A percentile compares a stretch with the other conserved stretches of the same genome.
These are phyloP conservation scores for Forbesichthys agassizii DNA, from an alignment of 2,113 vertebrate species.

Conservation along the genomic window DNA sequence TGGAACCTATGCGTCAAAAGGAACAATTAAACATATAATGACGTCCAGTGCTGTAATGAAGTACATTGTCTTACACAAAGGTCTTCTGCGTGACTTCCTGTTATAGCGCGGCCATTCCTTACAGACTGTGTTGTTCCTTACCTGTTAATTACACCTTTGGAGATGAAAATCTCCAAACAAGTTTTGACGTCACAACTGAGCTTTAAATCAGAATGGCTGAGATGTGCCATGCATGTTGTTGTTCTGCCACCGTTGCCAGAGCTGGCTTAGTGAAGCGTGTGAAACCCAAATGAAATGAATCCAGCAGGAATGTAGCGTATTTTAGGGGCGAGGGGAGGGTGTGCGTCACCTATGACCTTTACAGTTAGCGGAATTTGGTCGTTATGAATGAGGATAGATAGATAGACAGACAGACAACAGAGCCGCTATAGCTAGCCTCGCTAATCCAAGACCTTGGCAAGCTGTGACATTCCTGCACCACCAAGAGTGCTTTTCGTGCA, in stretches of 20 bases:
- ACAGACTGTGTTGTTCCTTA: slow-evolving; percentile 1
- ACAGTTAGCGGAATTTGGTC: slow-evolving; percentile 45
- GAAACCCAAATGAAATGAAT: slow-evolving; percentile 51
- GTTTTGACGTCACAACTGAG: not conserved
- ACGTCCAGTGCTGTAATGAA: slow-evolving; percentile 42
- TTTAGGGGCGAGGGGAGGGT: slow-evolving; percentile 18
- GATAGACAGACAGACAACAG: slow-evolving; percentile 12
- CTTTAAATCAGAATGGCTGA: slow-evolving; percentile 8
- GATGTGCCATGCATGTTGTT: slow-evolving; percentile 23
- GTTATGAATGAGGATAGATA: slow-evolving; percentile 43
- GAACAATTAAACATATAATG: slow-evolving; percentile 47
- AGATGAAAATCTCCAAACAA: not conserved
- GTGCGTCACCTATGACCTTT: slow-evolving; percentile 54
- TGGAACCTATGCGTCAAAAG: slow-evolving; percentile 51
- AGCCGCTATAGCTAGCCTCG: not conserved
- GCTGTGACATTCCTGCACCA: slow-evolving; percentile 61
- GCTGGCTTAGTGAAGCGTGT: slow-evolving; percentile 27
- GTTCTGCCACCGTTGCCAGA: slow-evolving; percentile 30
- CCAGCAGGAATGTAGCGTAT: slow-evolving; percentile 42
- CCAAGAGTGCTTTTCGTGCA: slow-evolving; percentile 41
- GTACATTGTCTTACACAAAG: slow-evolving; percentile 41
- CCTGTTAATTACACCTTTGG: not conserved
- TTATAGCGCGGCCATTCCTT: slow-evolving; percentile 20
- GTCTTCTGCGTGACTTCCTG: slow-evolving; percentile 15
- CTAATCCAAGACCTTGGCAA: slow-evolving; percentile 50